Evolutionary conservation across 2,113 vertebrate genomes (phyloP).

Genomic region (Hemicordylus capensis): DNA sequence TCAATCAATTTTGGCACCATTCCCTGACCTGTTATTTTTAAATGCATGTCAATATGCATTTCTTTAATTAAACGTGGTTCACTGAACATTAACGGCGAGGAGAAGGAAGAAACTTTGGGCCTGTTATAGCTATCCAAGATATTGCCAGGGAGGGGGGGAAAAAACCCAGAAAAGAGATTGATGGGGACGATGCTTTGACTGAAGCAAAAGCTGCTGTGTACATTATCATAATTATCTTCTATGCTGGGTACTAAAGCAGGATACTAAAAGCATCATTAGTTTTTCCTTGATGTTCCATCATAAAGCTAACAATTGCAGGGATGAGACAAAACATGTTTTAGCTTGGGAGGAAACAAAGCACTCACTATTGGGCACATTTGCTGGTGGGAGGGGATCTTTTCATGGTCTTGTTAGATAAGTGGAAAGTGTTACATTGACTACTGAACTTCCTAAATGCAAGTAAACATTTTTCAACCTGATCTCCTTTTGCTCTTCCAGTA

Average conservation of each 20-base stretch:
- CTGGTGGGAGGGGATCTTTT: neutral
- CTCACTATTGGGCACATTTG: accelerated
- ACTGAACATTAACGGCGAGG: slow-evolving; percentile 47
- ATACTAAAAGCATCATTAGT: neutral
- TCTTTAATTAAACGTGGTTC: slow-evolving; percentile 72
- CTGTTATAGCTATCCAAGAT: neutral
- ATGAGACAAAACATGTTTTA: neutral
- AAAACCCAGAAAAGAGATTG: slow-evolving; percentile 10
- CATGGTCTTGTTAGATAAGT: neutral
- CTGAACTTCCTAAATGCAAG: slow-evolving; percentile 12
- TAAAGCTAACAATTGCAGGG: neutral
- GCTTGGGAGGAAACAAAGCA: slow-evolving; percentile 22
- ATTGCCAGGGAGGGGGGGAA: neutral
- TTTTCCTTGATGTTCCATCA: slow-evolving; percentile 13
- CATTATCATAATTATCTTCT: slow-evolving; percentile 37
- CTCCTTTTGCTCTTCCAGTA: neutral
- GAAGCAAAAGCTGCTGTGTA: slow-evolving; percentile 27
- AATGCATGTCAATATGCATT: slow-evolving; percentile 64
- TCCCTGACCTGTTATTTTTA: slow-evolving; percentile 65
- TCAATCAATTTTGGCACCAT: slow-evolving; percentile 68
- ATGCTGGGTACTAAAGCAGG: slow-evolving; percentile 13
- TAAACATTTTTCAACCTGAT: neutral
- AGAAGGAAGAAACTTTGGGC: neutral
- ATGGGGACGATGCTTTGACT: neutral
- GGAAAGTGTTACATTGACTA: slow-evolving; percentile 11